These are phyloP conservation scores for Gymnarchus niloticus DNA, from an alignment of 2,113 vertebrate genomes.

Conservation along the genomic window DNA sequence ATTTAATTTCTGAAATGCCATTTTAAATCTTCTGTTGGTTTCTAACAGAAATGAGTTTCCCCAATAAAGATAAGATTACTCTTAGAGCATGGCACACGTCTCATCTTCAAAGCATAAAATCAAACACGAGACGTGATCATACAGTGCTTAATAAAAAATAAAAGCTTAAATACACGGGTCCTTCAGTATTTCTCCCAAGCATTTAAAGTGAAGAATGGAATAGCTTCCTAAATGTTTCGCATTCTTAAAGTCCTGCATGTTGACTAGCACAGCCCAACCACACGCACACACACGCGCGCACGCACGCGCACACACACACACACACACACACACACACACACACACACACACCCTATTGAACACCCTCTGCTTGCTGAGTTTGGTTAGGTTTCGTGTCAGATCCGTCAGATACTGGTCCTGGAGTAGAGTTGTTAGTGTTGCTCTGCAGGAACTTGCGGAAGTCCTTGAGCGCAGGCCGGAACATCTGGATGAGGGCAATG, in stretches of 20 bases:
- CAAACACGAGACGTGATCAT: conserved; percentile 3
- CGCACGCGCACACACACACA: background rate
- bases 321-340: conserved; percentile 28
- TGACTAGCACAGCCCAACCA: background rate
- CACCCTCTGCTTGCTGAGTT: conserved; percentile 41
- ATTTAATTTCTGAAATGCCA: background rate
- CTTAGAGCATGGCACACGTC: background rate
- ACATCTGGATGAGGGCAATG: conserved; percentile 84
- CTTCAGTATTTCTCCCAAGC: background rate
- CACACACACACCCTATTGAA: conserved; percentile 38
- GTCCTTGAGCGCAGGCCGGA: conserved; percentile 88
- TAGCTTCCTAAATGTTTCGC: background rate
- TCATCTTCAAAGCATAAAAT: background rate
- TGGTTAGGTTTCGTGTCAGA: conserved; percentile 38
- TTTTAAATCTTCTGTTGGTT: background rate
- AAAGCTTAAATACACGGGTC: background rate
- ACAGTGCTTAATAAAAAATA: conserved; percentile 20
- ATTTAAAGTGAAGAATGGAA: background rate
- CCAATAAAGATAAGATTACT: background rate
- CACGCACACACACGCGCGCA: background rate
- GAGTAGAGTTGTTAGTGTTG: conserved; percentile 48
- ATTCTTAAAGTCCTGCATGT: background rate
- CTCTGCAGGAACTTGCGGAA: conserved; percentile 86
- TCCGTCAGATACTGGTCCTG: conserved; percentile 31
- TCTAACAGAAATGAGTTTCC: background rate